A percentile compares a stretch with the other conserved stretches of the same genome.
phyloP scores from a whole-genome alignment of 2,888 invertebrate species.

The Ommatoiulus sabulosus region DNA sequence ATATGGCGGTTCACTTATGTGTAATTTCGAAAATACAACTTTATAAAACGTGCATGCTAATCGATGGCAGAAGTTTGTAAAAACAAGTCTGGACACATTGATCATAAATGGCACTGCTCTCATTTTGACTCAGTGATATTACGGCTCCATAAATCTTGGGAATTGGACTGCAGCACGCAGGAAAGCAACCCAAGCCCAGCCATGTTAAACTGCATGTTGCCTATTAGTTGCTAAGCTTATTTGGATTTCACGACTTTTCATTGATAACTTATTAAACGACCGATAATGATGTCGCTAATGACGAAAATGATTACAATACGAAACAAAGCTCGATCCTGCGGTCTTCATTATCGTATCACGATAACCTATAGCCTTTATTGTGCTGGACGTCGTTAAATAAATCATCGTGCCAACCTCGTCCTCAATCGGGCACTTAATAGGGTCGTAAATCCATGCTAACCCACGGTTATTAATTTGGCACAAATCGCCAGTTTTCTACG shows the following conservation, averaged over 20 bases:
- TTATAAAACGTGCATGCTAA: too few relatives aligned
- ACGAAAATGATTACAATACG: not conserved
- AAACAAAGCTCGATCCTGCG: not conserved
- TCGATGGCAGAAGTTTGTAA: too few relatives aligned
- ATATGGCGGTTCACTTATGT: too few relatives aligned
- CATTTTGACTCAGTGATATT: too few relatives aligned
- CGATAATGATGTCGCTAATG: conserved; percentile 26
- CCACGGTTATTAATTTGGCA: not conserved
- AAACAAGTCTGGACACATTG: too few relatives aligned
- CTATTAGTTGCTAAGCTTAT: not conserved
- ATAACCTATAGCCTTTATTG: not conserved
- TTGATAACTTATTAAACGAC: not conserved
- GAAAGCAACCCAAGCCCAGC: too few relatives aligned
- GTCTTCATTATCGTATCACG: not conserved
- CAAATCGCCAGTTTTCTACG: not conserved
- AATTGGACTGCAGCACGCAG: too few relatives aligned
- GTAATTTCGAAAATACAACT: too few relatives aligned
- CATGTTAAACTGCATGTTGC: not conserved
- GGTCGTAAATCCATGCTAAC: not conserved
- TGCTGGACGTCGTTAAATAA: not conserved
- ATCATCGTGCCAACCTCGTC: not conserved
- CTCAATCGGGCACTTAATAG: not conserved
- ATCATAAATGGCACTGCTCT: too few relatives aligned
- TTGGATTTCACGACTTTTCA: not conserved
- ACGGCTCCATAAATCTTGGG: too few relatives aligned